Evolutionary conservation across 1,140 invertebrate species (phyloP).

Genomic region (Drosophila serrata): DNA sequence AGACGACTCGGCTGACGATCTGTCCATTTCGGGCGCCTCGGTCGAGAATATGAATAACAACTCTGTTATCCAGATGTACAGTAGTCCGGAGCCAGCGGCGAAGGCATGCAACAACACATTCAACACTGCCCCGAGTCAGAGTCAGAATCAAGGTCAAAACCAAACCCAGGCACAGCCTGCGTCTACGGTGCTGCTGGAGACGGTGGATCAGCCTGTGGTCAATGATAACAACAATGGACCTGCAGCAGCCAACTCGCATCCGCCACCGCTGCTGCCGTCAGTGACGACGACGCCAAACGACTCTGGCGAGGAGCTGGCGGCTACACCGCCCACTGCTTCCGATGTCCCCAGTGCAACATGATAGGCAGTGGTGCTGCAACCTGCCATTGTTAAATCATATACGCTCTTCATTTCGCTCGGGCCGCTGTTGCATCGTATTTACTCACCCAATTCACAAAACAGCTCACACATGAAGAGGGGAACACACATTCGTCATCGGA

Average conservation of each 20-base stretch:
- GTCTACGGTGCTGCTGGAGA: constrained; percentile 9
- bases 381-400: constrained; percentile 62
- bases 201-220: constrained; percentile 36
- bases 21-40: constrained; percentile 77
- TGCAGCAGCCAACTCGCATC: constrained; percentile 31
- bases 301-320: constrained; percentile 34
- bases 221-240: constrained; percentile 77
- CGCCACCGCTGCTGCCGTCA: neutral
- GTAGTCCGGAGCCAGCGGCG: constrained; percentile 37
- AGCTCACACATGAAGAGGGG: constrained; percentile 29
- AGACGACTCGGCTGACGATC: constrained; percentile 78
- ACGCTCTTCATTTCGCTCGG: constrained; percentile 49
- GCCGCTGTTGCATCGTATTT: constrained; percentile 50
- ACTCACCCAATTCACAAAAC: constrained; percentile 50
- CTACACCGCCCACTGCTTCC: constrained; percentile 8
- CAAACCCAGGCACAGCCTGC: constrained; percentile 11
- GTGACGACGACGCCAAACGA: constrained; percentile 33
- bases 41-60: constrained; percentile 83
- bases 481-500: constrained; percentile 33
- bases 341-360: constrained; percentile 47
- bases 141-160: constrained; percentile 35
- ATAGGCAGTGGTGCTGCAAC: constrained; percentile 46
- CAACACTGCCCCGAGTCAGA: constrained; percentile 61
- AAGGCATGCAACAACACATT: constrained; percentile 41
- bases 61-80: constrained; percentile 72